Conservation (phyloP, 1,140 invertebrate species). For the Penaeus vannamei region DNA sequence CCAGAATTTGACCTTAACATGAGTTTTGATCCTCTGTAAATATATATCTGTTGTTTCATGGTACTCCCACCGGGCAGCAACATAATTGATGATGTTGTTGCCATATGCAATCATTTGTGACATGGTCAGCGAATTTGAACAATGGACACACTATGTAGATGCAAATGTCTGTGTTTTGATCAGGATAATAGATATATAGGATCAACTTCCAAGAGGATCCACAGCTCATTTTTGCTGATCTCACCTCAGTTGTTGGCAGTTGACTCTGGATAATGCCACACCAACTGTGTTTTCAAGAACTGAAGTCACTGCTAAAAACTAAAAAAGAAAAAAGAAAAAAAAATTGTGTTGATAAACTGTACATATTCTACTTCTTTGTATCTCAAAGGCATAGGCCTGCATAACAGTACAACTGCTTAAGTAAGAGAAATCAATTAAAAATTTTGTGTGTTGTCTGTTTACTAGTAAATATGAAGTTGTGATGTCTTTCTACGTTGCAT, state of each 20-base stretch:
- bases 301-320: conserved; percentile 57
- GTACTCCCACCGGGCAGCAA: conserved; percentile 58
- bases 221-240: conserved; percentile 60
- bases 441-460: conserved; percentile 59
- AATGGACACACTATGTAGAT: conserved; percentile 26
- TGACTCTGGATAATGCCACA: conserved; percentile 56
- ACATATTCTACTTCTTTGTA: conserved; percentile 61
- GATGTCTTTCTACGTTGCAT: conserved; percentile 55
- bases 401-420: conserved; percentile 64
- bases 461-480: conserved; percentile 61
- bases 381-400: conserved; percentile 63
- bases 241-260: conserved; percentile 63
- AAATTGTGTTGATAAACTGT: conserved; percentile 54
- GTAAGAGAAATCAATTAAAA: conserved; percentile 64
- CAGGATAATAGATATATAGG: conserved; percentile 24
- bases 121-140: conserved; percentile 48
- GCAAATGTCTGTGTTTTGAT: neutral
- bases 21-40: conserved; percentile 58
- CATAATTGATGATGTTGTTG: conserved; percentile 45
- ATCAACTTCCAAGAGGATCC: conserved; percentile 22
- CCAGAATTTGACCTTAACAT: conserved; percentile 38
- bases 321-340: neutral
- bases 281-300: conserved; percentile 57
- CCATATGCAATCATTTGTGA: conserved; percentile 32
- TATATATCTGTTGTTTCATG: conserved; percentile 24